Conservation (phyloP, 2,113 vertebrate species). For the Ahaetulla prasina region DNA sequence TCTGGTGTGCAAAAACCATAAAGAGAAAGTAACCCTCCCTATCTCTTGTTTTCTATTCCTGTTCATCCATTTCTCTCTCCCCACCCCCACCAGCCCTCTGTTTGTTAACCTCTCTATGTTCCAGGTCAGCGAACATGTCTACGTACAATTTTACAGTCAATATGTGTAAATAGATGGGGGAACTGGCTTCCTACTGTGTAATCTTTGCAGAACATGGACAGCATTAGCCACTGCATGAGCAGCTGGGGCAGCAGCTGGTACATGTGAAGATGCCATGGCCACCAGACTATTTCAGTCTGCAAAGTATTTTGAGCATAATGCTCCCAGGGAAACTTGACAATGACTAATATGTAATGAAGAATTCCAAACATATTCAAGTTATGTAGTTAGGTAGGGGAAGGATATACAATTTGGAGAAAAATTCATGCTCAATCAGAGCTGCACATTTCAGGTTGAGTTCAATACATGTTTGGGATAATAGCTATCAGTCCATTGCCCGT, state of each 20-base stretch:
- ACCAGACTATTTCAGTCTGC: background rate
- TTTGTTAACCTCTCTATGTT: background rate
- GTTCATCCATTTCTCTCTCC: background rate
- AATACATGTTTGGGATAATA: background rate
- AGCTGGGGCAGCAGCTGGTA: background rate
- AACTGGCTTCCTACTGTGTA: background rate
- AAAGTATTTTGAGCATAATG: background rate
- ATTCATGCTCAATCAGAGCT: background rate
- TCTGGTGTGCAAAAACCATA: background rate
- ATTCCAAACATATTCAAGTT: background rate
- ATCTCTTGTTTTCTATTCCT: too few species aligned
- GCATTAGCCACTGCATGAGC: background rate
- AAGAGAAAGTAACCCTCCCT: background rate
- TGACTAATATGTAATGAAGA: background rate
- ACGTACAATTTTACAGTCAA: background rate
- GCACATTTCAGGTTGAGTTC: background rate
- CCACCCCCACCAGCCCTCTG: fast-evolving
- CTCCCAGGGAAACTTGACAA: background rate
- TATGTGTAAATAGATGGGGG: background rate
- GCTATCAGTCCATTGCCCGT: background rate
- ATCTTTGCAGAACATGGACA: background rate
- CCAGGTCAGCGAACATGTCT: background rate
- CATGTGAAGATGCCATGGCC: background rate
- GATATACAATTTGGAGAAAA: background rate
- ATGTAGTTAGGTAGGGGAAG: background rate